A percentile compares a stretch with the other conserved stretches of the same genome.
phyloP scores from a whole-genome alignment of 2,797 vertebrate genomes.

The Gambelia wislizenii region DNA sequence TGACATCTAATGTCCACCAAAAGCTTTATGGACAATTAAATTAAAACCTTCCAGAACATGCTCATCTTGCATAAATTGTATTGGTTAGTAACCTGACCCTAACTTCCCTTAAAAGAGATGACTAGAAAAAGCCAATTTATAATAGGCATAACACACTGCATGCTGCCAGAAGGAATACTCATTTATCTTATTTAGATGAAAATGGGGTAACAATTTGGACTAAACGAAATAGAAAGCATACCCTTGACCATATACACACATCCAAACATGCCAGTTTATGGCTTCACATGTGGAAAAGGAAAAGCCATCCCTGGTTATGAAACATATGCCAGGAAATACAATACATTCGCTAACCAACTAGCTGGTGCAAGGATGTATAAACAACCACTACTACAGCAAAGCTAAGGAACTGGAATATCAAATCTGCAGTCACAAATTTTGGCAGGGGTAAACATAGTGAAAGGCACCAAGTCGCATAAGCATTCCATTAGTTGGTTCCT shows the following conservation, averaged over 20 bases:
- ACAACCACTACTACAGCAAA: conserved; percentile 9
- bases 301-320: neutral
- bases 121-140: neutral
- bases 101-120: neutral
- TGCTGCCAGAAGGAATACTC: neutral
- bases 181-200: neutral
- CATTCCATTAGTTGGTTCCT: conserved; percentile 31
- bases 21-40: neutral
- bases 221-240: conserved; percentile 23
- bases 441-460: neutral
- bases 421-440: neutral
- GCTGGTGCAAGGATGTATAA: neutral
- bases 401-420: neutral
- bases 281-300: neutral
- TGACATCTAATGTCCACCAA: neutral
- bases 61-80: neutral
- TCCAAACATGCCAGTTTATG: neutral
- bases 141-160: neutral
- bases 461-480: neutral
- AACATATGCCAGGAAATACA: neutral
- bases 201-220: conserved; percentile 12
- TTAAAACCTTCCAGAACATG: neutral
- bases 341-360: conserved; percentile 5
- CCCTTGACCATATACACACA: neutral
- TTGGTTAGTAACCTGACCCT: neutral